Conservation (phyloP, 2,113 vertebrate species). For the Bubo bubo region DNA sequence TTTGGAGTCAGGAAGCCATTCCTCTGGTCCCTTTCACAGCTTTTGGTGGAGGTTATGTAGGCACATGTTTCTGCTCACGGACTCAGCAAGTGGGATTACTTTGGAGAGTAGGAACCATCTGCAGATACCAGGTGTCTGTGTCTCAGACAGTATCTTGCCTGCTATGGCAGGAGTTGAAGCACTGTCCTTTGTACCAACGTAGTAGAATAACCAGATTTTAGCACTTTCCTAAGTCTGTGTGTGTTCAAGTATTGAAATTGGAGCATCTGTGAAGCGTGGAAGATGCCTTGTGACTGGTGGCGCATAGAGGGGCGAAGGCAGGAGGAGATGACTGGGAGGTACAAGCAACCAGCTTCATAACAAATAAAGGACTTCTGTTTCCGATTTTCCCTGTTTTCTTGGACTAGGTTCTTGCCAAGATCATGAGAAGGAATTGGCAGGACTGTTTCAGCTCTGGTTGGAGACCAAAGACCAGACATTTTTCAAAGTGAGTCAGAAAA, state of each 20-base stretch:
- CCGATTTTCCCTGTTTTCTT: not conserved
- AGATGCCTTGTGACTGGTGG: not conserved
- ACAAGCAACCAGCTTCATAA: not conserved
- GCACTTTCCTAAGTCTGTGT: not conserved
- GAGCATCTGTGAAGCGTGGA: not conserved
- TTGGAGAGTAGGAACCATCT: not conserved
- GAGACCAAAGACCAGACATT: slow-evolving; percentile 94
- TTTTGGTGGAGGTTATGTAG: not conserved
- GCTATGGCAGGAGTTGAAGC: not conserved
- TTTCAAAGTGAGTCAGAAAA: slow-evolving; percentile 84
- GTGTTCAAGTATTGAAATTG: not conserved
- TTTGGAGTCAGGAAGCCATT: not conserved
- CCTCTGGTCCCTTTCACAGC: not conserved
- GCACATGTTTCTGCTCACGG: not conserved
- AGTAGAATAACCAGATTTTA: not conserved
- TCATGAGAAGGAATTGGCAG: slow-evolving; percentile 90
- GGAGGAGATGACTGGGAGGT: not conserved
- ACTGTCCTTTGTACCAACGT: not conserved
- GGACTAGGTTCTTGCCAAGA: slow-evolving; percentile 85
- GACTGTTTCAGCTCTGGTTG: slow-evolving; percentile 93
- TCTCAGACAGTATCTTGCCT: not conserved
- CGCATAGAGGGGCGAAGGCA: not conserved
- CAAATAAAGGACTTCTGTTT: not conserved
- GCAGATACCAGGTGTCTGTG: not conserved
- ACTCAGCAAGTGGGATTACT: not conserved